A percentile compares a stretch with the other conserved stretches of the same genome.
Evolutionary conservation across 2,797 vertebrate genomes (phyloP).

Genomic region (Pipistrellus pipistrellus): DNA sequence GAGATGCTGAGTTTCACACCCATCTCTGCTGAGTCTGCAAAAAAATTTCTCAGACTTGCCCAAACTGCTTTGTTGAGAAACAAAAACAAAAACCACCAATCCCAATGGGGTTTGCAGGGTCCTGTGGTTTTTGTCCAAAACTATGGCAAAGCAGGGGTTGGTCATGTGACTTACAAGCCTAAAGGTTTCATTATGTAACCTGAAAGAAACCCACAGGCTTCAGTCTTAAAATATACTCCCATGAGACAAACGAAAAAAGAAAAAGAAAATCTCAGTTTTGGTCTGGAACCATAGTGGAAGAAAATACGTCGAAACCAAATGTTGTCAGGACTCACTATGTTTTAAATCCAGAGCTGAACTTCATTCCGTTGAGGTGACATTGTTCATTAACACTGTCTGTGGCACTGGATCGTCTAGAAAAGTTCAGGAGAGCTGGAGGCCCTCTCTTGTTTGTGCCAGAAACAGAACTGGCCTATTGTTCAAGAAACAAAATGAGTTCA

Average conservation of each 20-base stretch:
- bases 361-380: conserved; percentile 71
- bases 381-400: conserved; percentile 80
- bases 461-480: conserved; percentile 57
- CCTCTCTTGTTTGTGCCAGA: conserved; percentile 56
- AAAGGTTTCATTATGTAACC: conserved; percentile 82
- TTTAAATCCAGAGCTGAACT: conserved; percentile 74
- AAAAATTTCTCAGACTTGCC: conserved; percentile 80
- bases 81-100: conserved; percentile 79
- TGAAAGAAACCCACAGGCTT: conserved; percentile 78
- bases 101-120: conserved; percentile 70
- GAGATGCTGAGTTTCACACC: conserved; percentile 77
- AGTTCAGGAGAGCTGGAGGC: conserved; percentile 63
- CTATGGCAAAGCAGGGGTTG: conserved; percentile 56
- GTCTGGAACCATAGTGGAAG: conserved; percentile 72
- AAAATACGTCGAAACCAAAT: conserved; percentile 80
- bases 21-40: conserved; percentile 83
- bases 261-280: conserved; percentile 69
- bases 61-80: conserved; percentile 81
- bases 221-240: conserved; percentile 82
- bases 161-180: conserved; percentile 79
- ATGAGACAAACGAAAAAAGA: conserved; percentile 71
- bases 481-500: conserved; percentile 56
- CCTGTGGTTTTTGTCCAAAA: conserved; percentile 76
- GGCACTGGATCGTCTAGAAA: conserved; percentile 68
- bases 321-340: conserved; percentile 77